Evolutionary conservation across 2,113 vertebrate genomes (phyloP).

Genomic region (Tachysurus vachellii): DNA sequence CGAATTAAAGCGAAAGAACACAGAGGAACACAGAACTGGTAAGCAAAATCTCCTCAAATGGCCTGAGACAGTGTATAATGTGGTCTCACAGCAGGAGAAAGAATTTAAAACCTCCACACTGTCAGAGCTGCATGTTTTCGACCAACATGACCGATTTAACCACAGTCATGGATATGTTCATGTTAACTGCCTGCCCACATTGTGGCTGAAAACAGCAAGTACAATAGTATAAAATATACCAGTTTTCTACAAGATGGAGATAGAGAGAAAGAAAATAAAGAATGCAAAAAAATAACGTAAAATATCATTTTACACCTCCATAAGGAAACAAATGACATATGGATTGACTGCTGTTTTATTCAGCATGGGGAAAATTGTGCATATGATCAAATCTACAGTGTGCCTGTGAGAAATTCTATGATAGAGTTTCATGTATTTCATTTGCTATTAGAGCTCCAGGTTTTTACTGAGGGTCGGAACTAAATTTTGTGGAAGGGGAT

Average conservation of each 20-base stretch:
- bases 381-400: slow-evolving; percentile 51
- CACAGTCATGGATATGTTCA: not conserved
- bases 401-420: not conserved
- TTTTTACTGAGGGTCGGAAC: not conserved
- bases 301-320: slow-evolving; percentile 42
- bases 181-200: not conserved
- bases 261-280: slow-evolving; percentile 6
- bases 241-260: not conserved
- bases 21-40: not conserved
- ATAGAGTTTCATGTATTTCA: not conserved
- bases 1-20: slow-evolving; percentile 6
- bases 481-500: not conserved
- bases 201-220: not conserved
- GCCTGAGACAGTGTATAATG: not conserved
- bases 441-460: not conserved
- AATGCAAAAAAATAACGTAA: slow-evolving; percentile 52
- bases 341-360: slow-evolving; percentile 59
- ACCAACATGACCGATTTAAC: not conserved
- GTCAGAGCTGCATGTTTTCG: not conserved
- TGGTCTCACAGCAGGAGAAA: not conserved
- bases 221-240: not conserved
- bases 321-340: slow-evolving; percentile 63
- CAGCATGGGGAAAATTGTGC: slow-evolving; percentile 60
- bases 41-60: not conserved
- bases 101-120: not conserved